Evolutionary conservation across 2,888 invertebrate genomes (phyloP).

Genomic region (Hofmannophila pseudospretella): DNA sequence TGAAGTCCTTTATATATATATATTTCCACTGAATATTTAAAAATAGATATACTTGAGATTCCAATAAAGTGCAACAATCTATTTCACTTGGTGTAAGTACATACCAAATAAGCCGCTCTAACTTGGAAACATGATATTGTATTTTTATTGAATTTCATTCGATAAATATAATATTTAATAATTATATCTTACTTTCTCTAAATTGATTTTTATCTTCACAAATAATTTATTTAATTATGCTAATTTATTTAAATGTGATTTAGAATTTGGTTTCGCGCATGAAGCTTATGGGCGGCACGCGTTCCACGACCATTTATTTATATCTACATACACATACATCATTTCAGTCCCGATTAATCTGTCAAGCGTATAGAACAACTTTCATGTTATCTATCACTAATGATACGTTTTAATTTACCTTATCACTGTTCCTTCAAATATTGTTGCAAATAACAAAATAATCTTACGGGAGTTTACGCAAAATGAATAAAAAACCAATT

Average conservation of each 20-base stretch:
- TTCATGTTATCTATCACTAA: too few species aligned
- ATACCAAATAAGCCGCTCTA: conserved; percentile 7
- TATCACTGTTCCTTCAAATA: too few species aligned
- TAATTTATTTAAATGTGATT: conserved; percentile 66
- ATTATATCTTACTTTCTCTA: conserved; percentile 38
- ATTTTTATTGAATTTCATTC: conserved; percentile 26
- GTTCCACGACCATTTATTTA: conserved; percentile 2
- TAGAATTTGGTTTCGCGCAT: conserved; percentile 70
- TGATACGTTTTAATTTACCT: too few species aligned
- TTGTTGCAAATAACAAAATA: too few species aligned
- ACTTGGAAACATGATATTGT: conserved; percentile 17
- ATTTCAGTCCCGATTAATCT: background rate
- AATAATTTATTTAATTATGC: conserved; percentile 47
- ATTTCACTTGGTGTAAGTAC: conserved; percentile 8
- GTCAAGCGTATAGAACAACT: background rate
- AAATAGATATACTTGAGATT: background rate
- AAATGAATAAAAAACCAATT: too few species aligned
- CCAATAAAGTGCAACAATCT: conserved; percentile 15
- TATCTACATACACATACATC: background rate
- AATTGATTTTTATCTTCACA: conserved; percentile 43
- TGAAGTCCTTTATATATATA: too few species aligned
- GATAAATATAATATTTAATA: conserved; percentile 36
- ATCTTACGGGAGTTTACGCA: too few species aligned
- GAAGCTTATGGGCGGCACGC: conserved; percentile 42
- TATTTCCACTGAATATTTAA: background rate